Percentiles rank a stretch among this genome's conserved stretches.
Conservation (phyloP, 2,113 vertebrate genomes). For the Cavia porcellus region DNA sequence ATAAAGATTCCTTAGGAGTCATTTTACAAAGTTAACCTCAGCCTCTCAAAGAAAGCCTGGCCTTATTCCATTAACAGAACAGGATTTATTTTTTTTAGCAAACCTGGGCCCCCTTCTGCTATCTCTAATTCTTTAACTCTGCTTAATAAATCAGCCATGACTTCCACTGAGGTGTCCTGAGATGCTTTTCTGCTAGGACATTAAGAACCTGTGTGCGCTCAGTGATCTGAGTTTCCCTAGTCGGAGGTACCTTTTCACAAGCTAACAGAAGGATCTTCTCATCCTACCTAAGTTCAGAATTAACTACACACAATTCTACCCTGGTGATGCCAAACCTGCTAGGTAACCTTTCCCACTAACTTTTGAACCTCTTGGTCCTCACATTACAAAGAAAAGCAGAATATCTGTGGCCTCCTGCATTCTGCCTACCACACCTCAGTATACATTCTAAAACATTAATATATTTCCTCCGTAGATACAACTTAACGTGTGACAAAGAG, state of each 20-base stretch:
- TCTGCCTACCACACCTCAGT: rapidly evolving
- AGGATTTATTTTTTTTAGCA: background rate
- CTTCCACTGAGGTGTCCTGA: background rate
- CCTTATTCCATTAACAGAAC: background rate
- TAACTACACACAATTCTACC: background rate
- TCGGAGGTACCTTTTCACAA: background rate
- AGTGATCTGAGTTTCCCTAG: background rate
- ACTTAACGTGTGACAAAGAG: background rate
- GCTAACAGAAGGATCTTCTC: background rate
- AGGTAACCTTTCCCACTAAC: background rate
- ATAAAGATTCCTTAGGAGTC: background rate
- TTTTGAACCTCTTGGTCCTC: rapidly evolving
- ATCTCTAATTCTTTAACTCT: background rate
- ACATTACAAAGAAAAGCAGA: background rate
- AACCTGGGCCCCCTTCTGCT: background rate
- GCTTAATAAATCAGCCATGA: background rate
- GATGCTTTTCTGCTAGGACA: background rate
- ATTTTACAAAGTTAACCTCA: background rate
- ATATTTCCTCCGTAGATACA: background rate
- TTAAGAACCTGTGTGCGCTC: no score
- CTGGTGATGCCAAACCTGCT: background rate
- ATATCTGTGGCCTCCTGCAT: background rate
- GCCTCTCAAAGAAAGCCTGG: no score
- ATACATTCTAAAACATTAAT: background rate
- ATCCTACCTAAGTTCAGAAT: background rate